Percentiles rank a stretch among this genome's conserved stretches.
phyloP scores from a whole-genome alignment of 2,797 vertebrate species.

The Enteromius treurensis region DNA sequence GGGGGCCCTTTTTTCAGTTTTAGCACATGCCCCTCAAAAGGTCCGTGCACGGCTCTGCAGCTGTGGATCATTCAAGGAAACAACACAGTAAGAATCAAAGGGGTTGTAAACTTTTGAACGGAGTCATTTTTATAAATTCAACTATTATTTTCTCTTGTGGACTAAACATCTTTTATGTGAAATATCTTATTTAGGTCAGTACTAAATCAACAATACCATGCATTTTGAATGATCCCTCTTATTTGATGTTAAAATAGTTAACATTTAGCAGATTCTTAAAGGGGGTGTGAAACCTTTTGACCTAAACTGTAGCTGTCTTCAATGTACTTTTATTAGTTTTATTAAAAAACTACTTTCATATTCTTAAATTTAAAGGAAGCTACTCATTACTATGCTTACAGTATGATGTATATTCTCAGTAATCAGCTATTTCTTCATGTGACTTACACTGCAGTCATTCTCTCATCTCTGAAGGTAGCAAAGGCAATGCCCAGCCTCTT shows the following conservation, averaged over 20 bases:
- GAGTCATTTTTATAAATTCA: background rate
- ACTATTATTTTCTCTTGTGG: background rate
- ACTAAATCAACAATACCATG: background rate
- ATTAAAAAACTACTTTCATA: background rate
- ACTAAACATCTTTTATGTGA: background rate
- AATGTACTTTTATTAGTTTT: background rate
- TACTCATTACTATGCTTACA: background rate
- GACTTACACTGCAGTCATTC: conserved; percentile 93
- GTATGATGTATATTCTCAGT: background rate
- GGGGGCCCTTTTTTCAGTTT: too few species aligned
- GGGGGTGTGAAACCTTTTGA: background rate
- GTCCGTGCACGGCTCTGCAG: background rate
- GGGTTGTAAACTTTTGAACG: background rate
- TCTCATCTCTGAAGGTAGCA: conserved; percentile 92
- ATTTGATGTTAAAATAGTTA: background rate
- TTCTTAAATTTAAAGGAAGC: background rate
- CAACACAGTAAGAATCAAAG: background rate
- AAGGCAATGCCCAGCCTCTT: conserved; percentile 93
- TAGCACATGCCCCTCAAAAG: too few species aligned
- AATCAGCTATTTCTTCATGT: background rate
- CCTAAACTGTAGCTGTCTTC: background rate
- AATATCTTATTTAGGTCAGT: background rate
- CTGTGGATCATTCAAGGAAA: background rate
- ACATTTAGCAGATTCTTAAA: background rate
- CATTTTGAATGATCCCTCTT: background rate